Percentiles rank a stretch among this genome's conserved stretches.
Evolutionary conservation across 2,888 invertebrate genomes (phyloP).

Genomic region (Dendrolimus houi): DNA sequence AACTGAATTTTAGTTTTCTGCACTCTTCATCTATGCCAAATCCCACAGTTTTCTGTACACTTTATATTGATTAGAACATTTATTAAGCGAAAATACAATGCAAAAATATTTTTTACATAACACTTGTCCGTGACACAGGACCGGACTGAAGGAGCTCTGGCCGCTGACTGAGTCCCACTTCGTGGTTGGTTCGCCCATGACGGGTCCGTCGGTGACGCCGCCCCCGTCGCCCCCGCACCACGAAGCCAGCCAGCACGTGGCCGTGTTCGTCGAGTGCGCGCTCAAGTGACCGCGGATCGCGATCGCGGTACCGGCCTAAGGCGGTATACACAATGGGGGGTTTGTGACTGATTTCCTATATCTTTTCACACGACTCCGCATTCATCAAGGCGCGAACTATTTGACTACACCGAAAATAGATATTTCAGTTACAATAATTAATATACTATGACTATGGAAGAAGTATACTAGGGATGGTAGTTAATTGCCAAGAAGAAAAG

Average conservation of each 20-base stretch:
- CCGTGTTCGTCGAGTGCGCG: constrained; percentile 65
- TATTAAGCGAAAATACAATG: too few species aligned
- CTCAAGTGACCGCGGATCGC: constrained; percentile 50
- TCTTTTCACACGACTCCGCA: too few species aligned
- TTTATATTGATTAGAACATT: too few species aligned
- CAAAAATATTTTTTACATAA: not conserved
- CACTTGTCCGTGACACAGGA: constrained; percentile 41
- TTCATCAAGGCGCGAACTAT: too few species aligned
- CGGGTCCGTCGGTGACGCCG: constrained; percentile 15
- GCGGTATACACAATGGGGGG: not conserved
- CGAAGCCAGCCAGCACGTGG: constrained; percentile 15
- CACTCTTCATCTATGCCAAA: too few species aligned
- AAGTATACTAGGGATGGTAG: too few species aligned
- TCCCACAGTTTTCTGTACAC: too few species aligned
- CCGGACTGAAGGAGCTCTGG: constrained; percentile 74
- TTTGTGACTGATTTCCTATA: not conserved
- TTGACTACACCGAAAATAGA: too few species aligned
- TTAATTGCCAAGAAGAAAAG: too few species aligned
- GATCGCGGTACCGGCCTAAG: not conserved
- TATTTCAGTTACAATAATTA: too few species aligned
- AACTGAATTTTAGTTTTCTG: too few species aligned
- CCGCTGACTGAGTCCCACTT: constrained; percentile 76
- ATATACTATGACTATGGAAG: too few species aligned
- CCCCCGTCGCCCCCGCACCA: constrained; percentile 12
- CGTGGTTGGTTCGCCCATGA: constrained; percentile 23